Conservation (phyloP, 2,113 vertebrate species). For the Macquaria ambigua region DNA sequence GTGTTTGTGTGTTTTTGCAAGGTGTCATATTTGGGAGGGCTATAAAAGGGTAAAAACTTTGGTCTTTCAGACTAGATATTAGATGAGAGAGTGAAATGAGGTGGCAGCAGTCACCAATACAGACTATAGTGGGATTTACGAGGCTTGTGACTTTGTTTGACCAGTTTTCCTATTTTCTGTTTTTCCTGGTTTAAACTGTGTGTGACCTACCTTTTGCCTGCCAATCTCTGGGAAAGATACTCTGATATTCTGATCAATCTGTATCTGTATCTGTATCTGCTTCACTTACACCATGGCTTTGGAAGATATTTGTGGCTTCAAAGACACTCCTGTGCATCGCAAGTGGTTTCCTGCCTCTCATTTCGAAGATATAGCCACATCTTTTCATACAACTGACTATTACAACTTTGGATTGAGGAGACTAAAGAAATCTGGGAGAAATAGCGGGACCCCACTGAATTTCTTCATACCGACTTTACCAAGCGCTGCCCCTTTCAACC, state of each 20-base stretch:
- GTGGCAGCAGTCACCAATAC: neutral
- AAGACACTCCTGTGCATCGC: conserved; percentile 2
- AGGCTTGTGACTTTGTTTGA: neutral
- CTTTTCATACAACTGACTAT: conserved; percentile 16
- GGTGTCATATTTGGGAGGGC: conserved; percentile 38
- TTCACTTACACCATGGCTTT: conserved; percentile 81
- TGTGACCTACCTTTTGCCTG: neutral
- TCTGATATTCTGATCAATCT: conserved; percentile 21
- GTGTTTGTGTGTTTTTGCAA: conserved; percentile 26
- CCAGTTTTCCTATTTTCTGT: neutral
- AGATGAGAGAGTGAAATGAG: neutral
- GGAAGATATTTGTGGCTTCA: conserved; percentile 85
- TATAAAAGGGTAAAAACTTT: conserved; percentile 60
- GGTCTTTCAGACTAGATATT: neutral
- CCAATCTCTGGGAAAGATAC: neutral
- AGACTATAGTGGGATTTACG: neutral
- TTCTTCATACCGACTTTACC: conserved; percentile 52
- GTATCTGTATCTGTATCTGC: neutral
- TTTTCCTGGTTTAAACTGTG: conserved; percentile 12
- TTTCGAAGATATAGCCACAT: conserved; percentile 41
- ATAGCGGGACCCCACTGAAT: conserved; percentile 33
- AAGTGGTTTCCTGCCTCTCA: conserved; percentile 47
- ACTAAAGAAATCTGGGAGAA: conserved; percentile 12
- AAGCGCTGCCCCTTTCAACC: conserved; percentile 9
- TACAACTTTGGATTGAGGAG: conserved; percentile 20